Percentiles rank a stretch among this genome's conserved stretches.
These are phyloP conservation scores for Ctenicera cuprea DNA, from an alignment of 2,888 invertebrate species.

Conservation along the genomic window DNA sequence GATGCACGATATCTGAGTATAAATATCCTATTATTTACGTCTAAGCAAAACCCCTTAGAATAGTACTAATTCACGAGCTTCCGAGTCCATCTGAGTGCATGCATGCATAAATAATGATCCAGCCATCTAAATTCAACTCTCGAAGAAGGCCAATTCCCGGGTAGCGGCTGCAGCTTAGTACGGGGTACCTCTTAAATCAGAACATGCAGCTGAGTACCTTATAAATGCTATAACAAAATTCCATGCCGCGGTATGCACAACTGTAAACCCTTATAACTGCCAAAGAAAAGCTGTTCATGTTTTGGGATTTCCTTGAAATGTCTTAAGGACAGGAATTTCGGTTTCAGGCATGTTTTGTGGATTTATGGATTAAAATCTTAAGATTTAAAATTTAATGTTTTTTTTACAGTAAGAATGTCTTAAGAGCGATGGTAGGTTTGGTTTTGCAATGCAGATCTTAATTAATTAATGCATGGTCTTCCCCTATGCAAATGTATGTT, in stretches of 20 bases:
- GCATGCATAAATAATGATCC: constrained; percentile 51
- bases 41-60: constrained; percentile 45
- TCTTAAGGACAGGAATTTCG: no score
- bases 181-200: constrained; percentile 42
- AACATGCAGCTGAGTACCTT: constrained; percentile 49
- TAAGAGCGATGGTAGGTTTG: no score
- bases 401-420: no score
- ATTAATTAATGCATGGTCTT: no score
- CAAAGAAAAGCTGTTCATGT: neutral
- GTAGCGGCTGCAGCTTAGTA: constrained; percentile 47
- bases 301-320: no score
- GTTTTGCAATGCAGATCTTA: no score
- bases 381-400: no score
- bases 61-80: constrained; percentile 50
- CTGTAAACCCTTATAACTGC: neutral
- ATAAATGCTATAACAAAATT: constrained; percentile 20
- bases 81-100: constrained; percentile 53
- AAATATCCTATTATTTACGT: constrained; percentile 50
- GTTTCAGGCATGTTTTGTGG: no score
- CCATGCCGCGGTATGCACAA: neutral
- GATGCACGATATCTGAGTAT: constrained; percentile 22
- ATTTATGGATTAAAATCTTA: no score
- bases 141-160: constrained; percentile 39
- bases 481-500: no score
- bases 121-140: constrained; percentile 49